Percentiles rank a stretch among this genome's conserved stretches.
Conservation (phyloP, 1,140 invertebrate genomes). For the Popillia japonica region DNA sequence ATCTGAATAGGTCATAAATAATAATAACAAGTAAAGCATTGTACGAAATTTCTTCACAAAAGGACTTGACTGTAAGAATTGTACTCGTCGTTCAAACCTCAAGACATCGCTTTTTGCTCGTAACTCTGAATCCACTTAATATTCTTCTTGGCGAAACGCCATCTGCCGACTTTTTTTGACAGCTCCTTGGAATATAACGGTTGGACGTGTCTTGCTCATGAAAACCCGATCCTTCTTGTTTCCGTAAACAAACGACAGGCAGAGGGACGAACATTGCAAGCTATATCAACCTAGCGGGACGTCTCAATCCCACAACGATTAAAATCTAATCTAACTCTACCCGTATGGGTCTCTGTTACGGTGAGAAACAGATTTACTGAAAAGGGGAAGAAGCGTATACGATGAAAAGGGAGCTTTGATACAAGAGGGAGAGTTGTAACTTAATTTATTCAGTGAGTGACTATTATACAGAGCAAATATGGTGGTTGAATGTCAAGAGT, state of each 20-base stretch:
- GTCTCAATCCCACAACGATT: slow-evolving; percentile 9
- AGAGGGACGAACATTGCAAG: background rate
- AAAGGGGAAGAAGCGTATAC: background rate
- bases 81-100: background rate
- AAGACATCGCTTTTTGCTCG: background rate
- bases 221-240: background rate
- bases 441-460: background rate
- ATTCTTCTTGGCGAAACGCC: background rate
- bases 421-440: background rate
- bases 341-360: background rate
- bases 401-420: background rate
- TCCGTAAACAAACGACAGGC: background rate
- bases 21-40: too few relatives aligned
- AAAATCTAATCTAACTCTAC: background rate
- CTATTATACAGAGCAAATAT: background rate
- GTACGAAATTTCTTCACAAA: too few relatives aligned
- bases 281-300: background rate
- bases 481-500: background rate
- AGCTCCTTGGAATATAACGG: background rate
- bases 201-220: background rate
- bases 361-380: background rate
- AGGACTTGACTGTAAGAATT: too few relatives aligned
- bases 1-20: too few relatives aligned
- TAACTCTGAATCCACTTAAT: background rate
- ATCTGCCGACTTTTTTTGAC: background rate